These are phyloP conservation scores for Palloptera scutellata DNA, from an alignment of 2,888 invertebrate species.

Conservation along the genomic window DNA sequence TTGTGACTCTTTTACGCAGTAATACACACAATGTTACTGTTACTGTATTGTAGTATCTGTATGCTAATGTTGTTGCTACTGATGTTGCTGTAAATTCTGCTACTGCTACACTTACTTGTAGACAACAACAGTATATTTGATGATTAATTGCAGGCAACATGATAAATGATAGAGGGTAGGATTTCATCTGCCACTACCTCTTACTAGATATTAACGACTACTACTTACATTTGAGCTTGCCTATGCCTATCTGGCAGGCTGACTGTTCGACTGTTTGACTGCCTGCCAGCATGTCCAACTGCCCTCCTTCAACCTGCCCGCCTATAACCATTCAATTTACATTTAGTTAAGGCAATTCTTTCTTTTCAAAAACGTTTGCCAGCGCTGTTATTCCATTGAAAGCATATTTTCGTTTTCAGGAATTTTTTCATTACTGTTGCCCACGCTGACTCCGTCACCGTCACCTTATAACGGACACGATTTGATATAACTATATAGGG, in stretches of 20 bases:
- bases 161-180: conserved; percentile 56
- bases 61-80: too few species aligned
- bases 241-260: not conserved
- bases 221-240: not conserved
- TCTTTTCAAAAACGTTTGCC: not conserved
- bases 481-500: too few species aligned
- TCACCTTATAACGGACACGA: not conserved
- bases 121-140: conserved; percentile 41
- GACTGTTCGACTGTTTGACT: not conserved
- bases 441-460: not conserved
- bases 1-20: too few species aligned
- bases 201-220: not conserved
- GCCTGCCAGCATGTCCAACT: not conserved
- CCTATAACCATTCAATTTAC: not conserved
- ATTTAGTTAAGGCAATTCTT: too few species aligned
- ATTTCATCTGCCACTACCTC: conserved; percentile 4
- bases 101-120: conserved; percentile 12
- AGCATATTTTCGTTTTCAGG: conserved; percentile 36
- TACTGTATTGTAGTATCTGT: too few species aligned
- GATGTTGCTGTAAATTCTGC: not conserved
- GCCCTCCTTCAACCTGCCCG: not conserved
- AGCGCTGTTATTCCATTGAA: conserved; percentile 3
- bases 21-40: too few species aligned
- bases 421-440: not conserved
- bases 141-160: conserved; percentile 60